Evolutionary conservation across 2,113 vertebrate species (phyloP), one percentile per base, ranked within the genome.

Genomic region (Upupa epops): DNA sequence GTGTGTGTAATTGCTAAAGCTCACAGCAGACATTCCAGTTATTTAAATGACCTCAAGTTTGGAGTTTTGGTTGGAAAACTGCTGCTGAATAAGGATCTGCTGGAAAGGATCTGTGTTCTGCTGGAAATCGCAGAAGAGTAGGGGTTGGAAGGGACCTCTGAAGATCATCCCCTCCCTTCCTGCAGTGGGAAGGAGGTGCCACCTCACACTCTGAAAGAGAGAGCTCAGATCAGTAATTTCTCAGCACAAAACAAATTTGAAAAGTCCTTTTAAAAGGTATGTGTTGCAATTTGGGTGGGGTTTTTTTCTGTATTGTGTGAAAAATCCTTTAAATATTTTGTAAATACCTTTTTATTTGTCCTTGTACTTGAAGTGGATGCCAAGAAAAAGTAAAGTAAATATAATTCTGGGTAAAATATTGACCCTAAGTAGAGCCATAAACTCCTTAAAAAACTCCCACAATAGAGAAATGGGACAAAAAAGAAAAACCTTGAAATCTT

Each of bases 221-320:
- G 29, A 69, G 8, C 20, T 86, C 22, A 6, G 14, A 51, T 86
- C 49, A 45, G 48, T 22, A 76, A 60, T 60, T 40, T 48, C 10
- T 56, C 7, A 45, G 65, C 17, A 4, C 10, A 6, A 20, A 9
- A 36, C 32, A 4, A 17, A 0, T 0, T 46, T 64, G 45, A 13
- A 42, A 90, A 79, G 25, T 10, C 28, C 24, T 69, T 84, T 37
- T 29, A 42, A 94, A 87, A n/a, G n/a, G 42, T 37, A 2, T 34
- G 22, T 2, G 0, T 79, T 88, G 63, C 20, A 34, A 5, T 5
- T 28, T 16, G 11, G 13, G 3, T 4, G n/a, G n/a, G n/a, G n/a
- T 28, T 22, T 79, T 80, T 37, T 17, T 8, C 40, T 72, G 11
- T 70, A 36, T 29, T 17, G 26, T 45, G 16, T 29, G 8, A 26